Evolutionary conservation across 2,888 invertebrate species (phyloP).

Genomic region (Dascillus cervinus): DNA sequence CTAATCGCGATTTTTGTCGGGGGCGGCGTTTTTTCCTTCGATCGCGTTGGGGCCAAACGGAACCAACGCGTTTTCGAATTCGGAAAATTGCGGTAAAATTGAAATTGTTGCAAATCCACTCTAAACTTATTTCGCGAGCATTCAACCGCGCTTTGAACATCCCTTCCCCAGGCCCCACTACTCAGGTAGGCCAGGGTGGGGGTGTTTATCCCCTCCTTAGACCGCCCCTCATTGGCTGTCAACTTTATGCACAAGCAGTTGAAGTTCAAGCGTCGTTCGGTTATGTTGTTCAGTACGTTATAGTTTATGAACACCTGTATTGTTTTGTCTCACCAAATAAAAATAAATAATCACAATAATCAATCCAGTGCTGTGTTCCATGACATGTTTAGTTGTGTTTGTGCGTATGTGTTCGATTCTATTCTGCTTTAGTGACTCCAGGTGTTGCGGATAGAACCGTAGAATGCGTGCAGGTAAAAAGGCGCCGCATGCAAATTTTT

Average conservation of each 20-base stretch:
- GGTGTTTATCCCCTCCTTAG: constrained; percentile 40
- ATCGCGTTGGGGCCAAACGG: too few species aligned
- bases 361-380: constrained; percentile 30
- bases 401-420: constrained; percentile 27
- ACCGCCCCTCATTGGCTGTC: constrained; percentile 44
- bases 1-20: too few species aligned
- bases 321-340: constrained; percentile 15
- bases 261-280: constrained; percentile 41
- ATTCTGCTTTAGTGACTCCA: constrained; percentile 29
- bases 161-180: constrained; percentile 32
- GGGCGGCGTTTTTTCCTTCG: too few species aligned
- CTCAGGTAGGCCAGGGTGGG: constrained; percentile 37
- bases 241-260: constrained; percentile 44
- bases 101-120: constrained; percentile 39
- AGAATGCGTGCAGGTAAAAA: constrained; percentile 37
- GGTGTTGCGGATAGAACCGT: constrained; percentile 32
- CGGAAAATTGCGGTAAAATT: too few species aligned
- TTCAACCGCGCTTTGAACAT: constrained; percentile 35
- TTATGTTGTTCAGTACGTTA: constrained; percentile 40
- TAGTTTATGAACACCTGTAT: constrained; percentile 28
- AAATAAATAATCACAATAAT: not conserved
- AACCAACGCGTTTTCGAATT: too few species aligned
- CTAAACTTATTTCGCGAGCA: constrained; percentile 41
- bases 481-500: too few species aligned
- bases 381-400: constrained; percentile 27